Base-by-base conservation (phyloP, 2,797 vertebrate species). In the Gymnothorax reevesii region DNA sequence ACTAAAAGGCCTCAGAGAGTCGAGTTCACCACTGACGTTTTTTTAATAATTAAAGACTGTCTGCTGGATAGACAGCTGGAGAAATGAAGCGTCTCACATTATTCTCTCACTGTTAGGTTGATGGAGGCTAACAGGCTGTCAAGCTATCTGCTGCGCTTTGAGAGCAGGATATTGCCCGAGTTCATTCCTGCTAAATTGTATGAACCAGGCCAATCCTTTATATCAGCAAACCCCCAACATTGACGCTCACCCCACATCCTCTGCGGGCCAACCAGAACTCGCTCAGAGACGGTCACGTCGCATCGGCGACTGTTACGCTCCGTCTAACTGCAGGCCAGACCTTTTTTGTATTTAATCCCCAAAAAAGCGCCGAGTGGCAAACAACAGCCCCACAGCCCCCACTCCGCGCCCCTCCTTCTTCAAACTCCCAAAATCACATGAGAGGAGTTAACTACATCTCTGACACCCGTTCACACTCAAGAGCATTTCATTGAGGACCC, bases 41-140 rank as follows among this genome's bases (percentile, higher is more conserved):
- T 60, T 25, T 95, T 89, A 95, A 95, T 95, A 94, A 94, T 95
- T 93, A 90, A 95, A 89, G 88, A 87, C 91, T 91, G 92, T 91
- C 93, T 93, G 90, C 94, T 95, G 94, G 93, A 85, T 86, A 91
- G 92, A 91, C 91, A 90, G 92, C 90, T 93, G 7, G 49, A 80
- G 42, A 22, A 80, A 54, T 54, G 49, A 54, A 54, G 77, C 7
- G 17, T 52, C 49, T 80, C 49, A 54, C 77, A 55, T 80, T 55
- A 55, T 55, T 80, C 77, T 55, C 77, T 55, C 77, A 10, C 49
- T 22, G 54, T 55, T 52, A 80, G 77, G 52, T 80, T 54, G 77
- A 80, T n/a, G 25, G 52, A 22, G 77, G n/a, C 52, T 7, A 27
- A 9, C 77, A 54, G 77, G 17, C 77, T 55, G 52, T 55, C 85